Base-by-base conservation (phyloP, 2,797 vertebrate genomes). In the Triplophysa bombifrons region DNA sequence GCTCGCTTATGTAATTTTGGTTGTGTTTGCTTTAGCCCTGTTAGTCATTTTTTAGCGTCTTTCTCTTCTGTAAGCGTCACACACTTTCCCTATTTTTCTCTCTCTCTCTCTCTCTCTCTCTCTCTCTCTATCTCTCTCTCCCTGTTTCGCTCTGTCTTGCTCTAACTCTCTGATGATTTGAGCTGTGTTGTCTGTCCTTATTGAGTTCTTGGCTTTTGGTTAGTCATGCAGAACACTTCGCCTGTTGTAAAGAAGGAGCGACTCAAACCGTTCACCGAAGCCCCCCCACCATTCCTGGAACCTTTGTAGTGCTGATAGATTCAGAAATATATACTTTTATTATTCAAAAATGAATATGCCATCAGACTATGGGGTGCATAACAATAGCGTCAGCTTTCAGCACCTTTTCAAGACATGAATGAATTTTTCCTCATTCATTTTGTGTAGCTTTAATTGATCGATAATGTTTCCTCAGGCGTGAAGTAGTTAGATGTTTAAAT, bases 191-290 rank as follows among this genome's bases (percentile, higher is more conserved):
- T 80, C 84, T 82, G 63, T 84, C 74, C 56, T 74, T 71, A 41
- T 55, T 46, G 81, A 80, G 83, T 83, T 60, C 81, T 77, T 60
- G 77, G 84, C 81, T 81, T 84, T 83, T 83, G 83, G 81, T 81
- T 79, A 85, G 80, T 84, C 84, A 84, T 81, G 81, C 83, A 82
- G 84, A 85, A 85, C 86, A 48, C 81, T 68, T 56, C 74, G 78
- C 75, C 81, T 81, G 80, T 82, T 81, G 74, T 66, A 60, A 73
- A 72, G 74, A 78, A 51, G 30, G 38, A 70, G 74, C 46, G 60
- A 68, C 58, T 79, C 64, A 65, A 41, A 51, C 41, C 74, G 60
- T 71, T 70, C 58, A 71, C 41, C 7, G 25, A 60, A 71, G 44
- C 72, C 50, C 46, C 34, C 34, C 69, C 10, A 30, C 80, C 79